Evolutionary conservation across 1,140 invertebrate species (phyloP).

Genomic region (Dendrolimus punctatus): DNA sequence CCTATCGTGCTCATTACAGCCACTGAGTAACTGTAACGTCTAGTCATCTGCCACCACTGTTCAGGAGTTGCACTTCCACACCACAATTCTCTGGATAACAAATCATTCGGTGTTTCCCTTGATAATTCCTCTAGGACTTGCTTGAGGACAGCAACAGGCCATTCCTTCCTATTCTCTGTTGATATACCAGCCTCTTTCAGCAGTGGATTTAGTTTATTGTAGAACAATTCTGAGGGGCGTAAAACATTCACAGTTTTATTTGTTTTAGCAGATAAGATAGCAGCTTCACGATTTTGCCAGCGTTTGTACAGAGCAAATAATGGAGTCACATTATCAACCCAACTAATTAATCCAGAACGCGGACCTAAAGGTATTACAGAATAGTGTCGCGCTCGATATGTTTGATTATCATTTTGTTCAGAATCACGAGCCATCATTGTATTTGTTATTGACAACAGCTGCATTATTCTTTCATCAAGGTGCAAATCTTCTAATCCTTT

Average conservation of each 20-base stretch:
- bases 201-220: slow-evolving; percentile 90
- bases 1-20: slow-evolving; percentile 99
- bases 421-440: slow-evolving; percentile 87
- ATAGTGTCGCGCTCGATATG: slow-evolving; percentile 92
- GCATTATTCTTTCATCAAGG: slow-evolving; percentile 98
- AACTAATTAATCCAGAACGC: slow-evolving; percentile 96
- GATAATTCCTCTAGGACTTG: slow-evolving; percentile 91
- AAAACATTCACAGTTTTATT: slow-evolving; percentile 72
- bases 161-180: slow-evolving; percentile 90
- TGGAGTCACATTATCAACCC: slow-evolving; percentile 97
- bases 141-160: slow-evolving; percentile 87
- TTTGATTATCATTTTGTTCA: slow-evolving; percentile 75
- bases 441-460: slow-evolving; percentile 95
- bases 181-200: slow-evolving; percentile 88
- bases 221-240: slow-evolving; percentile 93
- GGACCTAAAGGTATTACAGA: slow-evolving; percentile 96
- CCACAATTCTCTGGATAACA: slow-evolving; percentile 95
- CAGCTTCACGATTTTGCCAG: slow-evolving; percentile 93
- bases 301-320: slow-evolving; percentile 96
- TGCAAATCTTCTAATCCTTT: slow-evolving; percentile 99
- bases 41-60: slow-evolving; percentile 94
- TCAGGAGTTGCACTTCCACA: slow-evolving; percentile 89
- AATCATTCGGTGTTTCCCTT: slow-evolving; percentile 91
- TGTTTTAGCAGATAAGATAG: slow-evolving; percentile 69
- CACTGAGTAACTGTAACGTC: slow-evolving; percentile 92